Evolutionary conservation across 2,797 vertebrate genomes (phyloP).

Genomic region (Netta rufina): DNA sequence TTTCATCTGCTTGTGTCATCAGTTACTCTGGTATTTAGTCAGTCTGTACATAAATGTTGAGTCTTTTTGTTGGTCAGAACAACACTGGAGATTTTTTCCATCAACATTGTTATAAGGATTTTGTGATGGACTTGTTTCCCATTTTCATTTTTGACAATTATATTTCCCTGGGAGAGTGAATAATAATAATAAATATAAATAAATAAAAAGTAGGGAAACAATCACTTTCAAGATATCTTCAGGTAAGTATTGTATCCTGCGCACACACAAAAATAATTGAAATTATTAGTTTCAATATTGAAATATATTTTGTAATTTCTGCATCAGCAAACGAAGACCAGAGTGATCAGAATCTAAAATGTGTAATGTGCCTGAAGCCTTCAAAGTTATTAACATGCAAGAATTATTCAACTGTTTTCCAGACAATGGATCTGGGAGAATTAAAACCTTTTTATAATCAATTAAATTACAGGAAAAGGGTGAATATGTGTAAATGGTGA

Average conservation of each 20-base stretch:
- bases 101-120: rapidly evolving
- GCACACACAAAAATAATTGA: not conserved
- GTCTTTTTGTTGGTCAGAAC: not conserved
- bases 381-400: not conserved
- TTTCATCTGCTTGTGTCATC: too few species aligned
- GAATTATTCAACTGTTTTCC: not conserved
- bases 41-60: not conserved
- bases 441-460: not conserved
- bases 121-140: not conserved
- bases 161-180: not conserved
- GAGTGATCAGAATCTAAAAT: not conserved
- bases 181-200: too few species aligned
- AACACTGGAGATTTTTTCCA: not conserved
- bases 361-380: rapidly evolving
- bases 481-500: not conserved
- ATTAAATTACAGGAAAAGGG: not conserved
- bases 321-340: not conserved
- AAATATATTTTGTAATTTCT: not conserved
- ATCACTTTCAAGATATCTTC: not conserved
- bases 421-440: not conserved
- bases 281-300: not conserved
- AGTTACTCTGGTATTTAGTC: not conserved
- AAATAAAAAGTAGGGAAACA: not conserved
- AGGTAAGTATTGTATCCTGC: not conserved
- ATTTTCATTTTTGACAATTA: not conserved